Percentiles rank a stretch among this genome's conserved stretches.
Conservation (phyloP, 1,140 invertebrate genomes). For the Wasmannia auropunctata region DNA sequence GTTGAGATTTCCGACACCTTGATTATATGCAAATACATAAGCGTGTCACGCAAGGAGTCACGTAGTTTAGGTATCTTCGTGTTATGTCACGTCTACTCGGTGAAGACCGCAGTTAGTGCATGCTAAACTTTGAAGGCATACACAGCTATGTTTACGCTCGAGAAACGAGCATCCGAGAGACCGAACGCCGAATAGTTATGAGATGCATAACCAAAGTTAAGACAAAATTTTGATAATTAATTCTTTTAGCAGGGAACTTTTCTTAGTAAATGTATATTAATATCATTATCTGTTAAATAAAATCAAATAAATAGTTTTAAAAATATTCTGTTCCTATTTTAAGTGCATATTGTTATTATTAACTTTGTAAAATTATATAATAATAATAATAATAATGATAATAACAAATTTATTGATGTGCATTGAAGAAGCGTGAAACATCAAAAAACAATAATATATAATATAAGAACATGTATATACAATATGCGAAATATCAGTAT, state of each 20-base stretch:
- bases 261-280: not conserved
- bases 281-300: not conserved
- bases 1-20: constrained; percentile 5
- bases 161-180: constrained; percentile 51
- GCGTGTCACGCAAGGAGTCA: constrained; percentile 39
- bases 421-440: too few species aligned
- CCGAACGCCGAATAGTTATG: constrained; percentile 42
- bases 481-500: too few species aligned
- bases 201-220: constrained; percentile 12
- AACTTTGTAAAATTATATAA: not conserved
- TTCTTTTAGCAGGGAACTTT: not conserved
- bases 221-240: constrained; percentile 43
- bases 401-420: too few species aligned
- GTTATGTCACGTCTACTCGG: constrained; percentile 50
- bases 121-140: constrained; percentile 52
- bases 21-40: constrained; percentile 50
- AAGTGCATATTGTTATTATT: not conserved
- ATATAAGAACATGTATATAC: too few species aligned
- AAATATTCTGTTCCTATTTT: not conserved
- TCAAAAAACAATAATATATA: too few species aligned
- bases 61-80: constrained; percentile 53
- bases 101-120: constrained; percentile 57
- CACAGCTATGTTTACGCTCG: constrained; percentile 52
- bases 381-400: too few species aligned
- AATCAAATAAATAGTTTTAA: not conserved